These are phyloP conservation scores for Hemicentrotus pulcherrimus DNA, from an alignment of 35 echinoderm and acorn worm genomes.

Conservation along the genomic window DNA sequence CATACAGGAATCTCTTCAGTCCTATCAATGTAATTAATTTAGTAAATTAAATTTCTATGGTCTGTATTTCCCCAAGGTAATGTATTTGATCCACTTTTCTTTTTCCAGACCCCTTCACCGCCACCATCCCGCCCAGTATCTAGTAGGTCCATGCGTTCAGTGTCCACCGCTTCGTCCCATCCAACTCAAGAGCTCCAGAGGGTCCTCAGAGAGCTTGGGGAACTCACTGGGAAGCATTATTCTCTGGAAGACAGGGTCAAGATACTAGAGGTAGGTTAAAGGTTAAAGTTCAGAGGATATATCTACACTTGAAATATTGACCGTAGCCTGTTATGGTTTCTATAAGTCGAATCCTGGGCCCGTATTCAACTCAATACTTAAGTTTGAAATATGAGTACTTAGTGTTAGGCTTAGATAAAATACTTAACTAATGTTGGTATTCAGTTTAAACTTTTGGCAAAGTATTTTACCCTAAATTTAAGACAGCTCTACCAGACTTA, in stretches of 20 bases:
- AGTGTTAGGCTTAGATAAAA: no score
- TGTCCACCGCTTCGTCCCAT: constrained; percentile 44
- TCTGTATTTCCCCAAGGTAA: neutral
- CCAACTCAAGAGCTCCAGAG: constrained; percentile 90
- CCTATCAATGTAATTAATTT: no score
- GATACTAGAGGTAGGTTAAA: constrained; percentile 74
- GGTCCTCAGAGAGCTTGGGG: constrained; percentile 81
- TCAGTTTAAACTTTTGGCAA: no score
- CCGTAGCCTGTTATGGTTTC: no score
- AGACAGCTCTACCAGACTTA: no score
- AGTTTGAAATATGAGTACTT: no score
- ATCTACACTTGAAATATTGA: neutral
- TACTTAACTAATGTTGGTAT: no score
- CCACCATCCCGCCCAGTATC: constrained; percentile 65
- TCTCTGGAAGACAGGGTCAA: constrained; percentile 74
- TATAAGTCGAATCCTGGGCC: no score
- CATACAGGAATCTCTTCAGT: no score
- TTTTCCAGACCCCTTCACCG: constrained; percentile 68
- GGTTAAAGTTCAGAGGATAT: neutral
- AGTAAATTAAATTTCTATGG: no score
- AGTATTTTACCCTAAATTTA: no score
- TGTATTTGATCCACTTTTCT: neutral
- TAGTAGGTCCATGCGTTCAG: constrained; percentile 51
- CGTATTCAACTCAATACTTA: no score
- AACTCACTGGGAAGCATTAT: constrained; percentile 76